phyloP scores from a whole-genome alignment of 2,888 invertebrate genomes.

The Synanthedon formicaeformis region DNA sequence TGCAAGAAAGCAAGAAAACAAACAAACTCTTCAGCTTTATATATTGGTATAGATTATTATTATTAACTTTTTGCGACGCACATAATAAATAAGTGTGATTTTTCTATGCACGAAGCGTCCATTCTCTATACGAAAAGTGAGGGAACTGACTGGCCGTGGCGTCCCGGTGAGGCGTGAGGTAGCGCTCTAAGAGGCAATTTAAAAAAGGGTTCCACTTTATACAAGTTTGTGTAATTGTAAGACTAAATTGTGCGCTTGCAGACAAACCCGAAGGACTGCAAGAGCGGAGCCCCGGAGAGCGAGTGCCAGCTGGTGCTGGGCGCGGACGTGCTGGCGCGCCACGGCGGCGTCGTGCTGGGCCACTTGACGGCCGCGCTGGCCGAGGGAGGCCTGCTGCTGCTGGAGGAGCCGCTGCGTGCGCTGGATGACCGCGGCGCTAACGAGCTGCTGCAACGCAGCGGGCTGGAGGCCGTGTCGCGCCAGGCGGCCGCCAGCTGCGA shows the following conservation, averaged over 20 bases:
- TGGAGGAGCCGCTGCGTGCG: conserved; percentile 74
- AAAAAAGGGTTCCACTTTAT: no score
- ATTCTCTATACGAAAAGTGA: no score
- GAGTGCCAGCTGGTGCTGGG: conserved; percentile 78
- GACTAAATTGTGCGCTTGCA: conserved; percentile 7
- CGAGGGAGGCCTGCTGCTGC: conserved; percentile 77
- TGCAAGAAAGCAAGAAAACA: no score
- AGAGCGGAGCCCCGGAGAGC: conserved; percentile 70
- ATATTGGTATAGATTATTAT: no score
- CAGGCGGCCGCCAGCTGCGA: conserved; percentile 75
- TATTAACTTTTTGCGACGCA: no score
- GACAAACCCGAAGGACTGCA: conserved; percentile 68
- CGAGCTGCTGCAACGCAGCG: conserved; percentile 32
- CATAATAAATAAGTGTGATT: no score
- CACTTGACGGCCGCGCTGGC: conserved; percentile 74
- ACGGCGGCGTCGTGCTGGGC: conserved; percentile 61
- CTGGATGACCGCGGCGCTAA: conserved; percentile 50
- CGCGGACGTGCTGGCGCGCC: conserved; percentile 74
- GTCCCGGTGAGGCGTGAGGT: no score
- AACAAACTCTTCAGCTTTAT: no score
- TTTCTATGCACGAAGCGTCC: no score
- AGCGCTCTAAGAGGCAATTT: no score
- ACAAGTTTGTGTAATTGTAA: no score
- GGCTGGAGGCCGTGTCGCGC: conserved; percentile 36
- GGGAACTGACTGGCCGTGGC: no score